Evolutionary conservation across 1,140 invertebrate genomes (phyloP).

Genomic region (Coptotermes formosanus): DNA sequence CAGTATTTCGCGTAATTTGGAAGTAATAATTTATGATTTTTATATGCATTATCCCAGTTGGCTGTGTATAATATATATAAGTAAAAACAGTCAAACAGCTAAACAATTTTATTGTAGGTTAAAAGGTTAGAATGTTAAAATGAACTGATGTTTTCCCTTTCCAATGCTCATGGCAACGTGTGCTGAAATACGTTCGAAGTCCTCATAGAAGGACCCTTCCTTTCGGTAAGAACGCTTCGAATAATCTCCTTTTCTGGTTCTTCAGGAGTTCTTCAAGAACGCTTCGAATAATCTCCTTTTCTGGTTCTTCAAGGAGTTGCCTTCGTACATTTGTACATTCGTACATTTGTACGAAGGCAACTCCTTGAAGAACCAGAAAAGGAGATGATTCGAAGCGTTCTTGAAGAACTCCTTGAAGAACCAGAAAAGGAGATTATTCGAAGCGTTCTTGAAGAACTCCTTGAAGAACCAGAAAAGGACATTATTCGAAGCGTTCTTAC

Average conservation of each 20-base stretch:
- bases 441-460: conserved; percentile 30
- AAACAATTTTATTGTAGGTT: too few species aligned
- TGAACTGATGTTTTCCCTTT: conserved; percentile 37
- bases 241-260: conserved; percentile 34
- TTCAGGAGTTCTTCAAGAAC: conserved; percentile 26
- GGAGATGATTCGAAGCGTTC: conserved; percentile 30
- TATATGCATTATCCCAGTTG: too few species aligned
- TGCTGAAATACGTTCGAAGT: conserved; percentile 35
- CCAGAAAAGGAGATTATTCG: conserved; percentile 34
- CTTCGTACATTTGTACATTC: too few species aligned
- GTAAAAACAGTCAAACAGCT: too few species aligned
- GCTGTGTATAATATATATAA: too few species aligned
- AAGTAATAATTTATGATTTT: too few species aligned
- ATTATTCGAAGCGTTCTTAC: conserved; percentile 35
- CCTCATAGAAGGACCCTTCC: conserved; percentile 37
- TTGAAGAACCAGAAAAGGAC: conserved; percentile 32
- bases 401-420: conserved; percentile 22
- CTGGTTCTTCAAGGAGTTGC: conserved; percentile 23
- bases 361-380: conserved; percentile 35
- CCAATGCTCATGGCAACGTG: conserved; percentile 36
- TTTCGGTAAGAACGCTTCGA: conserved; percentile 35
- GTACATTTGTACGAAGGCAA: conserved; percentile 35
- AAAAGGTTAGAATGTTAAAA: too few species aligned
- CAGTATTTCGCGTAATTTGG: background rate
- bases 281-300: conserved; percentile 35